Percentiles rank a stretch among this genome's conserved stretches.
These are phyloP conservation scores for Sander lucioperca DNA, from an alignment of 2,113 vertebrate genomes.

Conservation along the genomic window DNA sequence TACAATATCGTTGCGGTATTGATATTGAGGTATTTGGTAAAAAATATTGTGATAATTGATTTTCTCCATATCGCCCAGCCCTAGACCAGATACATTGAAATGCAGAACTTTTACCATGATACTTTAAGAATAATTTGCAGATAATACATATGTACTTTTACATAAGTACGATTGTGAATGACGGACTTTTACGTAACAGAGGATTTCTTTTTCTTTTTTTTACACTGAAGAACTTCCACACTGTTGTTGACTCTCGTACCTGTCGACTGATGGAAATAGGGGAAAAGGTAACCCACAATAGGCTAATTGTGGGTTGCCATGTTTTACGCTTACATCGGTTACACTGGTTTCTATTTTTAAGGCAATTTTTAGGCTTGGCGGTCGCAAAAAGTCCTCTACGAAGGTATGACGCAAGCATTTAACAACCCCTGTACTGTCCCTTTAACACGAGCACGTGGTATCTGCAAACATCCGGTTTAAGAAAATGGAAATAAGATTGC, in stretches of 20 bases:
- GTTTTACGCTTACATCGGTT: neutral
- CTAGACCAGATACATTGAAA: neutral
- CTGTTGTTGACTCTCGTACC: too few relatives aligned
- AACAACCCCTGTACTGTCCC: constrained; percentile 37
- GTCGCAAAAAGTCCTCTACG: neutral
- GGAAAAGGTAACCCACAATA: too few relatives aligned
- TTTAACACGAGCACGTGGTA: constrained; percentile 76
- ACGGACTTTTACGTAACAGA: neutral
- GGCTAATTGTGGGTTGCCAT: too few relatives aligned
- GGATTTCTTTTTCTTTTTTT: neutral
- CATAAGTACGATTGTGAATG: neutral
- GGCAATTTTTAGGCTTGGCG: neutral
- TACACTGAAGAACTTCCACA: too few relatives aligned
- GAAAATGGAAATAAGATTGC: constrained; percentile 43
- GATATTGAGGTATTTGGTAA: too few relatives aligned
- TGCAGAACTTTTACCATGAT: neutral
- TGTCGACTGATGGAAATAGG: too few relatives aligned
- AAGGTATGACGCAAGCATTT: neutral
- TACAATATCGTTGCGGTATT: too few relatives aligned
- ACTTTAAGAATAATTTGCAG: neutral
- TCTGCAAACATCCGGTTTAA: constrained; percentile 74
- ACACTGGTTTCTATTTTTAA: neutral
- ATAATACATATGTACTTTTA: neutral
- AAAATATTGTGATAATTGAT: too few relatives aligned
- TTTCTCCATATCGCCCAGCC: too few relatives aligned